Percentiles rank a stretch among this genome's conserved stretches.
Conservation (phyloP, 2,113 vertebrate genomes). For the Oreotrochilus melanogaster region DNA sequence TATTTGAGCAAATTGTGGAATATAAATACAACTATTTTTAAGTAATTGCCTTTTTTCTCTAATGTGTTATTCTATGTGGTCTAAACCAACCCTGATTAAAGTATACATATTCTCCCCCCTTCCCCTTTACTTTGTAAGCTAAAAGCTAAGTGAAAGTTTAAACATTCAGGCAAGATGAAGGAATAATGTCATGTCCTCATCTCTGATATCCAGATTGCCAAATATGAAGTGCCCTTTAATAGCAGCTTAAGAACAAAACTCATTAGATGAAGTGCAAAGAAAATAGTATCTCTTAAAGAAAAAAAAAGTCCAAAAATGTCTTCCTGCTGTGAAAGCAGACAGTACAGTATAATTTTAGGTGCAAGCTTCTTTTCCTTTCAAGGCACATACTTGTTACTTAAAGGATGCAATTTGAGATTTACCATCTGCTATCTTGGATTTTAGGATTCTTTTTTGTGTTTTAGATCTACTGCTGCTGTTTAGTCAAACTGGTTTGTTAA, state of each 20-base stretch:
- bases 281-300: neutral
- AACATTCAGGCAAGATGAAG: constrained; percentile 47
- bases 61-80: constrained; percentile 80
- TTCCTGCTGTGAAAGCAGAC: constrained; percentile 43
- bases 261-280: constrained; percentile 40
- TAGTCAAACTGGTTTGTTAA: constrained; percentile 7
- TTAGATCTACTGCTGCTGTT: neutral
- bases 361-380: constrained; percentile 50
- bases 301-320: constrained; percentile 30
- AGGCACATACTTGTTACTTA: constrained; percentile 62
- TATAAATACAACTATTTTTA: constrained; percentile 89
- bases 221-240: constrained; percentile 58
- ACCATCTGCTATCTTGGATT: constrained; percentile 55
- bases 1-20: constrained; percentile 85
- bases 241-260: constrained; percentile 50
- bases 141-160: constrained; percentile 42
- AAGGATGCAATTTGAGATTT: constrained; percentile 56
- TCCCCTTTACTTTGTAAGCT: constrained; percentile 63
- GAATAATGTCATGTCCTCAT: constrained; percentile 30
- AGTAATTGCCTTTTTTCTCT: constrained; percentile 80
- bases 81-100: constrained; percentile 72
- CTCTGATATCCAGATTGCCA: constrained; percentile 46
- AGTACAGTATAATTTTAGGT: constrained; percentile 58
- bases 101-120: constrained; percentile 41
- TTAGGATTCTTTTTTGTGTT: constrained; percentile 8